phyloP scores from a whole-genome alignment of 2,888 invertebrate species.

The Eupsilia transversa region DNA sequence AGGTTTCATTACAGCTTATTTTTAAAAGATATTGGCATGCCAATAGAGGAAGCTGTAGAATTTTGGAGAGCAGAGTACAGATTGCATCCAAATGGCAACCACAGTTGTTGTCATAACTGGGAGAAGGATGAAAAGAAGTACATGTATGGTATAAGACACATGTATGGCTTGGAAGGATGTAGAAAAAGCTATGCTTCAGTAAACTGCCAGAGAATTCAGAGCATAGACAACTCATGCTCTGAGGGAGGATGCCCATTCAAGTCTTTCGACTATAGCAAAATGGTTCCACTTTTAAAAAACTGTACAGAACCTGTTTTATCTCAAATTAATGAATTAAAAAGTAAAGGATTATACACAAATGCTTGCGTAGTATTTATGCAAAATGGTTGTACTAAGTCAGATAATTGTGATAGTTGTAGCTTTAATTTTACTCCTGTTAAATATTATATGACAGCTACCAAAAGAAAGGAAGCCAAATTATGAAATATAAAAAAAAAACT shows the following conservation, averaged over 20 bases:
- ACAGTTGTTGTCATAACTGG: constrained; percentile 92
- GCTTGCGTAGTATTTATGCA: constrained; percentile 78
- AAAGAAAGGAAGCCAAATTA: constrained; percentile 40
- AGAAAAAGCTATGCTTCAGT: constrained; percentile 91
- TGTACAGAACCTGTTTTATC: constrained; percentile 69
- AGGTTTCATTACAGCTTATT: constrained; percentile 93
- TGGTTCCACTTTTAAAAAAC: constrained; percentile 79
- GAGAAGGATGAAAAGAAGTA: constrained; percentile 91
- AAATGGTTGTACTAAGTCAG: constrained; percentile 58
- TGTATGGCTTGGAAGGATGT: constrained; percentile 94
- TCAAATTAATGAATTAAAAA: constrained; percentile 79
- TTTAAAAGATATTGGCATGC: constrained; percentile 93
- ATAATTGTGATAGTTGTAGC: constrained; percentile 73
- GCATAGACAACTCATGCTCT: constrained; percentile 85
- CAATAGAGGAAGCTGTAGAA: constrained; percentile 91
- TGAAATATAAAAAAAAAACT: background rate
- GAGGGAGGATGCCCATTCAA: constrained; percentile 92
- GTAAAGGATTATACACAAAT: constrained; percentile 74
- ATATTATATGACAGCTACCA: constrained; percentile 75
- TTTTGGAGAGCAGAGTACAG: constrained; percentile 93
- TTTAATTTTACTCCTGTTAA: constrained; percentile 86
- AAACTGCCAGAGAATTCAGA: constrained; percentile 91
- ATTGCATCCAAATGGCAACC: constrained; percentile 82
- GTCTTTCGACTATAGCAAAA: constrained; percentile 87
- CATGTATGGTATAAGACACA: constrained; percentile 92